These are phyloP conservation scores for Junonia oenone DNA, from an alignment of 2,888 invertebrate genomes.

Conservation along the genomic window DNA sequence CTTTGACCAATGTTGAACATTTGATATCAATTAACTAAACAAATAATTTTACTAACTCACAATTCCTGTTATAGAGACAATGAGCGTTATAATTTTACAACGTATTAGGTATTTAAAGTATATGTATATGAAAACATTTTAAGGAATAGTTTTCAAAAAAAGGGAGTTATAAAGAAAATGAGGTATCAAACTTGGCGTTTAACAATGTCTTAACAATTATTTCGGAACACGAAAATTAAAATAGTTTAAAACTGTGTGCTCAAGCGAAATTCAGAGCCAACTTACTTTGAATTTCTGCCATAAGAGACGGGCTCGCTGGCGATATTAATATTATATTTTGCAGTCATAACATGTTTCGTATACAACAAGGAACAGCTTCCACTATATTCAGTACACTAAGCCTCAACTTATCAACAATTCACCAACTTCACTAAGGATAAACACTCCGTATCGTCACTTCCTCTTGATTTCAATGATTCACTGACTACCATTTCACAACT, in stretches of 20 bases:
- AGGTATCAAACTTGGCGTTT: background rate
- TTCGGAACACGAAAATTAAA: background rate
- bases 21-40: slow-evolving; percentile 1
- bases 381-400: slow-evolving; percentile 21
- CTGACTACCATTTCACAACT: slow-evolving; percentile 34
- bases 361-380: slow-evolving; percentile 18
- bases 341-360: background rate
- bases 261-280: background rate
- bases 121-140: background rate
- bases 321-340: slow-evolving; percentile 8
- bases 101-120: background rate
- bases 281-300: slow-evolving; percentile 5
- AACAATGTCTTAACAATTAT: background rate
- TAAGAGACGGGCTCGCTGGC: background rate
- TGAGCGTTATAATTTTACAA: background rate
- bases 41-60: background rate
- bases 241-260: background rate
- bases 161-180: background rate
- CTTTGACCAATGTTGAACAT: background rate
- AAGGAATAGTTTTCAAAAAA: too few relatives aligned
- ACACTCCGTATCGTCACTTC: slow-evolving; percentile 46
- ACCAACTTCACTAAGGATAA: slow-evolving; percentile 30
- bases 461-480: slow-evolving; percentile 52
- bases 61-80: background rate
- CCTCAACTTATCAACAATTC: slow-evolving; percentile 25